phyloP scores from a whole-genome alignment of 2,797 vertebrate species.

The Okamejei kenojei region DNA sequence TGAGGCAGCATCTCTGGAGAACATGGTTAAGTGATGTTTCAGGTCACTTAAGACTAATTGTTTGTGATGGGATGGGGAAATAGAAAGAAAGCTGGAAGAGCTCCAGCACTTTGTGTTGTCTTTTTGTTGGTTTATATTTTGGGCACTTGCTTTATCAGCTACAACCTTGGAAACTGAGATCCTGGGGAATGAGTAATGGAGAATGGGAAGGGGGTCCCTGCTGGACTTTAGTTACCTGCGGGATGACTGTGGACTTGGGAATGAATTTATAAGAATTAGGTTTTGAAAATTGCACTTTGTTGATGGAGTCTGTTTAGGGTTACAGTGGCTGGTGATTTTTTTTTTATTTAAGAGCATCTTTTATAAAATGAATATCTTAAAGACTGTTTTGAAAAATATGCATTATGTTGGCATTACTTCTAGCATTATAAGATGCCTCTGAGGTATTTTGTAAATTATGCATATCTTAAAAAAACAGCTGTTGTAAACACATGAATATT shows the following conservation, averaged over 20 bases:
- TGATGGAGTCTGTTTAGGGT: background rate
- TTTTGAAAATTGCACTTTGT: background rate
- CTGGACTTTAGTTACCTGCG: background rate
- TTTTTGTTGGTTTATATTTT: background rate
- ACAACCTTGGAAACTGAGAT: background rate
- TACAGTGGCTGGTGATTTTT: background rate
- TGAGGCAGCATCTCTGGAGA: no score
- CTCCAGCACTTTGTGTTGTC: no score
- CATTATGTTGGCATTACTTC: background rate
- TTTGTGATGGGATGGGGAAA: no score
- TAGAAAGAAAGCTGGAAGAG: no score
- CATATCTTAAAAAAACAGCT: background rate
- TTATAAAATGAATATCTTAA: background rate
- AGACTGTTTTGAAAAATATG: background rate
- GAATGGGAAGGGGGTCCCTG: background rate
- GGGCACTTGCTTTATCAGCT: background rate
- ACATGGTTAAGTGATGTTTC: no score
- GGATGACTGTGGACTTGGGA: background rate
- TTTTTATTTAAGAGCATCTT: slow-evolving; percentile 1
- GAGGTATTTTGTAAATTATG: background rate
- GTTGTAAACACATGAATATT: slow-evolving; percentile 6
- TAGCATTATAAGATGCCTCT: background rate
- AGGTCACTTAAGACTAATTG: no score
- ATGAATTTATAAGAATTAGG: background rate
- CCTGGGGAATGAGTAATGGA: background rate